Evolutionary conservation across 1,140 invertebrate genomes (phyloP), one percentile per base, ranked within the genome.

Genomic region (Reticulitermes speratus): DNA sequence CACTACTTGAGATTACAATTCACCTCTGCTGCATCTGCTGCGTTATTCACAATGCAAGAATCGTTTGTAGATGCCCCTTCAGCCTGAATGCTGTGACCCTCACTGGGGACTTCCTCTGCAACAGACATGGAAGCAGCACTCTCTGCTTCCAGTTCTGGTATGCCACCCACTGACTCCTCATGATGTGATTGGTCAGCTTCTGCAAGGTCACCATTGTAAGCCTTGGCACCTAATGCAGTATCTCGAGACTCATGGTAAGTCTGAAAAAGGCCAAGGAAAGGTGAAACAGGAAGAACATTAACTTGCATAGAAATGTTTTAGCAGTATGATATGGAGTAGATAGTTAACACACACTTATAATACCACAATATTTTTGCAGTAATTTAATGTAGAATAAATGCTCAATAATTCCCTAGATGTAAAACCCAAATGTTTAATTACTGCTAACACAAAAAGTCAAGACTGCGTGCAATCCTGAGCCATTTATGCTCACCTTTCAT

Each of bases 141-240:
- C 30, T 84, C 83, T 9, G 16, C 45, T 52, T 84, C 44, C 21
- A 52, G 83, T 52, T 45, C 44, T 52, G 83, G 52, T 32, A 38
- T 44, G 32, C 59, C 59, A 32, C 32, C 69, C 30, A 23, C 65
- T 21, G 85, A 59, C n/a, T 88, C 88, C 87, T 90, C 89, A 19
- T 89, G 89, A 82, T 90, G 88, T 6, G 90, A 90, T 87, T 93
- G 92, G 89, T 93, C 92, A 55, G 92, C 92, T 88, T 93, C 92
- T 8, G 92, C 92, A 23, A 93, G 88, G 85, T 93, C 92, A 86
- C 91, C 92, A 87, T 93, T 87, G 84, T 83, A 87, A n/a, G 65
- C 9, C 14, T 25, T 75, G 25, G 65, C n/a, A 84, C 48, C 48
- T 38, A 52, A 8, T 84, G 25, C 30, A 84, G 44, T 38, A 8